Evolutionary conservation across 2,888 invertebrate species (phyloP).

Genomic region (Hofmannophila pseudospretella): DNA sequence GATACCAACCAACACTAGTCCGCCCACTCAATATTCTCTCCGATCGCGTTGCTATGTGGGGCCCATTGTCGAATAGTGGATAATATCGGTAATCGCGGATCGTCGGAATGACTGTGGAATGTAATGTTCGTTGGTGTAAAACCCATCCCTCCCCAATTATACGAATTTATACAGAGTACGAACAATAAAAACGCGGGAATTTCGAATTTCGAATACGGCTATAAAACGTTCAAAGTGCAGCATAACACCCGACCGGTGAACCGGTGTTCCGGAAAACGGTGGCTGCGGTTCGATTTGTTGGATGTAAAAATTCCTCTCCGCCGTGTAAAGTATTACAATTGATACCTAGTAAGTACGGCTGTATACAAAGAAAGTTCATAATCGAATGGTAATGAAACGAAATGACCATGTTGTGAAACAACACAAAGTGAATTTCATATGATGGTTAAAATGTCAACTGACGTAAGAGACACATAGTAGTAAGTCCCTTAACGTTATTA

Average conservation of each 20-base stretch:
- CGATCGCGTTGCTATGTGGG: not conserved
- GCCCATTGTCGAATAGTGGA: conserved; percentile 2
- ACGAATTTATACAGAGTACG: not conserved
- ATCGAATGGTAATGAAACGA: no score
- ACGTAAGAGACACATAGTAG: no score
- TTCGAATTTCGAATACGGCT: not conserved
- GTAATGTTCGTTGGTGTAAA: not conserved
- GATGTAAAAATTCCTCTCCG: no score
- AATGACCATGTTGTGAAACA: no score
- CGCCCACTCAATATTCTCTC: not conserved
- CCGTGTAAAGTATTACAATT: no score
- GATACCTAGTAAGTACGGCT: no score
- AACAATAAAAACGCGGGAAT: not conserved
- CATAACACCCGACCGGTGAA: no score
- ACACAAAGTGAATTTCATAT: no score
- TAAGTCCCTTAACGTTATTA: no score
- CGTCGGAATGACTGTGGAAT: not conserved
- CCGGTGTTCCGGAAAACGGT: not conserved
- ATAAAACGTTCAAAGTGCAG: not conserved
- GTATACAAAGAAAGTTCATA: no score
- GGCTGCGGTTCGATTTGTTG: not conserved
- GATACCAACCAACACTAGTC: no score
- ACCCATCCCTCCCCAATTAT: not conserved
- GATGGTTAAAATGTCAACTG: no score
- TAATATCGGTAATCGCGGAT: conserved; percentile 2